phyloP scores from a whole-genome alignment of 2,797 vertebrate genomes.

The Cynopterus sphinx region DNA sequence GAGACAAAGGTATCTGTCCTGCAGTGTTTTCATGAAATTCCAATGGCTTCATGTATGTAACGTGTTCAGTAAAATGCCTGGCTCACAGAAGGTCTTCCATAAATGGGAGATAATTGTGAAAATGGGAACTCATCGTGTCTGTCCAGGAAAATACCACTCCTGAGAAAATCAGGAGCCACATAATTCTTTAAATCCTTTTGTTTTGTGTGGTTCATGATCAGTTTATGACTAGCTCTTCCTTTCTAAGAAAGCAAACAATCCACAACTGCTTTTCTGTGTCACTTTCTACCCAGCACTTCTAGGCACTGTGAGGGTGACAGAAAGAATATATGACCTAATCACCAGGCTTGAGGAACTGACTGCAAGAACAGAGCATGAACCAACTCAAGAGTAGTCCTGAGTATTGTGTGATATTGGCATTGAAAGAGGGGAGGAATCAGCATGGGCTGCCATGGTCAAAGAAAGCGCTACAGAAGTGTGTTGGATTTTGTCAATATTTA shows the following conservation, averaged over 20 bases:
- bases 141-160: background rate
- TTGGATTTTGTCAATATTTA: background rate
- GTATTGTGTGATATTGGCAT: background rate
- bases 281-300: background rate
- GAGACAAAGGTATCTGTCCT: background rate
- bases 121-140: background rate
- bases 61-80: background rate
- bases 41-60: background rate
- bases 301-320: background rate
- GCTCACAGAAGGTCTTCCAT: background rate
- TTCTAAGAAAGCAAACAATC: background rate
- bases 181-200: background rate
- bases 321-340: background rate
- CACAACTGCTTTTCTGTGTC: background rate
- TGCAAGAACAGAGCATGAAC: background rate
- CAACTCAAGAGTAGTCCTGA: background rate
- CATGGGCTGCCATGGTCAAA: background rate
- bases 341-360: background rate
- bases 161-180: background rate
- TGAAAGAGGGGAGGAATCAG: background rate
- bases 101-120: background rate
- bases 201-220: background rate
- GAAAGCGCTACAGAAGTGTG: background rate
- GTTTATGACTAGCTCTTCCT: background rate
- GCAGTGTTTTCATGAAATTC: background rate